Percentiles rank a stretch among this genome's conserved stretches.
phyloP scores from a whole-genome alignment of 2,797 vertebrate species.

The Oreonectes daqikongensis region DNA sequence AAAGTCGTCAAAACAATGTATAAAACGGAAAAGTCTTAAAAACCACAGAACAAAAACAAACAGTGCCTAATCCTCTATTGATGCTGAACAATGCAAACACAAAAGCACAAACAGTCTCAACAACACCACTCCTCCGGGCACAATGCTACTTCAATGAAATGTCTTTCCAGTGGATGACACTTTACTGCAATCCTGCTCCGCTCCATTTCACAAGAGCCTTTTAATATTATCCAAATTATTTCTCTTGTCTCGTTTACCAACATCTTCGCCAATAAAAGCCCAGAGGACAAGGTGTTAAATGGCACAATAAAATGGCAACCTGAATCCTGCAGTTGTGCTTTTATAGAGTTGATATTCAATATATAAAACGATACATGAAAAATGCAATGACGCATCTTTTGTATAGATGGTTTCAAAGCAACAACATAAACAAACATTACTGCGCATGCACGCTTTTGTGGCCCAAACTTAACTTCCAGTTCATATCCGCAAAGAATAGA shows the following conservation, averaged over 20 bases:
- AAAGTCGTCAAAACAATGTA: not conserved
- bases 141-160: constrained; percentile 2
- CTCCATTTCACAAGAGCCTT: constrained; percentile 6
- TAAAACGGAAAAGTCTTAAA: constrained; percentile 22
- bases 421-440: no score
- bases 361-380: no score
- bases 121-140: not conserved
- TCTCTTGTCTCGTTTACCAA: constrained; percentile 15
- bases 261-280: not conserved
- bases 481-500: no score
- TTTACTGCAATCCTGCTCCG: not conserved
- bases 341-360: not conserved
- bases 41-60: constrained; percentile 10
- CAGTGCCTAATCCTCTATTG: not conserved
- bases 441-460: no score
- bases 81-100: constrained; percentile 9
- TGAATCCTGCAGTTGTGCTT: not conserved
- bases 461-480: no score
- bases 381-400: not conserved
- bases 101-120: not conserved
- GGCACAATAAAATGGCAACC: not conserved
- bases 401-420: no score
- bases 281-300: not conserved
- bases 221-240: constrained; percentile 25
- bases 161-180: constrained; percentile 15